Percentiles rank a stretch among this genome's conserved stretches.
These are phyloP conservation scores for Bembecia ichneumoniformis DNA, from an alignment of 2,888 invertebrate species.

Conservation along the genomic window DNA sequence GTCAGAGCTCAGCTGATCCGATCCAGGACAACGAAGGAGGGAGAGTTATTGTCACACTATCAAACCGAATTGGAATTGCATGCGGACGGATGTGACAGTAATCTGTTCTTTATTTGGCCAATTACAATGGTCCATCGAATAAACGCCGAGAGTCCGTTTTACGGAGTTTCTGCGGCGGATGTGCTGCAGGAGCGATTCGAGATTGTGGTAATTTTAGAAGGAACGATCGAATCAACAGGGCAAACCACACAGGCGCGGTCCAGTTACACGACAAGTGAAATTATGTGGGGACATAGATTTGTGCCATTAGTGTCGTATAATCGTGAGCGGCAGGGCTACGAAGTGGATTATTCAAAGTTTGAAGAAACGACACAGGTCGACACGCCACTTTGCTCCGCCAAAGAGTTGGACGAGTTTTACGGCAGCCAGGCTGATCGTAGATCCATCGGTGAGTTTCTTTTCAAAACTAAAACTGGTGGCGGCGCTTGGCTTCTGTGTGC, in stretches of 20 bases:
- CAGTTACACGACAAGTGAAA: constrained; percentile 83
- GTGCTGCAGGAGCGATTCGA: constrained; percentile 86
- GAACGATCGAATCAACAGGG: constrained; percentile 86
- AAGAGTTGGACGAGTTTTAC: constrained; percentile 76
- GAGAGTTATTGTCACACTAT: constrained; percentile 85
- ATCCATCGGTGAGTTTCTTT: constrained; percentile 66
- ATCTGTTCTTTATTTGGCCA: constrained; percentile 94
- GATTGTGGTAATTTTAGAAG: constrained; percentile 86
- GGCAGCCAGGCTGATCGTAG: constrained; percentile 70
- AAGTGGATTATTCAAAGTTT: constrained; percentile 87
- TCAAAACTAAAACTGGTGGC: constrained; percentile 26
- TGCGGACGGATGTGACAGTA: constrained; percentile 84
- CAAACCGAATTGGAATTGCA: constrained; percentile 81
- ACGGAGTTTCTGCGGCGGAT: constrained; percentile 86
- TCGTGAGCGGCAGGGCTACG: constrained; percentile 80
- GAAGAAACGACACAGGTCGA: constrained; percentile 84
- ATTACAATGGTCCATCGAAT: constrained; percentile 91
- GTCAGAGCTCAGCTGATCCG: constrained; percentile 88
- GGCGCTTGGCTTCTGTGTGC: constrained; percentile 14
- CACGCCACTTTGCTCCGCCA: constrained; percentile 83
- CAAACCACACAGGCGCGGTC: constrained; percentile 82
- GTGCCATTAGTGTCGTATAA: constrained; percentile 81
- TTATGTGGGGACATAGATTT: constrained; percentile 86
- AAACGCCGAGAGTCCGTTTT: constrained; percentile 86
- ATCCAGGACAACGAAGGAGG: constrained; percentile 87